Evolutionary conservation across 2,888 invertebrate species (phyloP).

Genomic region (Acleris holmiana): DNA sequence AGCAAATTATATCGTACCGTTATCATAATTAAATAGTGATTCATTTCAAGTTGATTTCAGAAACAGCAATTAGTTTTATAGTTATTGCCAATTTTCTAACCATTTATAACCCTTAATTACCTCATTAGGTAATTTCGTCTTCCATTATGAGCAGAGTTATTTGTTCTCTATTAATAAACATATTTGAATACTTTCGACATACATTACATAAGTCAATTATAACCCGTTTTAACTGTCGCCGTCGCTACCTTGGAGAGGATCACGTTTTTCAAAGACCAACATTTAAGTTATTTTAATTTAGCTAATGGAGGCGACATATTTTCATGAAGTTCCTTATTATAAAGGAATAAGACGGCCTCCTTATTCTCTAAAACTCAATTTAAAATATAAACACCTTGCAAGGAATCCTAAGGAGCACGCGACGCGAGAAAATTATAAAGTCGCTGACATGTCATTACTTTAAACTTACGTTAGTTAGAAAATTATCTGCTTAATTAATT

Average conservation of each 20-base stretch:
- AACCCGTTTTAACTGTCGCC: neutral
- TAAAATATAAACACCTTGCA: too few species aligned
- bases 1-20: conserved; percentile 24
- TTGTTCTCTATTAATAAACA: conserved; percentile 25
- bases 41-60: conserved; percentile 6
- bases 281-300: neutral
- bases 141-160: conserved; percentile 19
- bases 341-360: too few species aligned
- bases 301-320: too few species aligned
- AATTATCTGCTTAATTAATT: neutral
- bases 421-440: too few species aligned
- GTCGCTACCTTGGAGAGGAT: neutral
- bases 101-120: conserved; percentile 35
- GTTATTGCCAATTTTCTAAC: conserved; percentile 33
- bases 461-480: neutral
- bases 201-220: conserved; percentile 4
- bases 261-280: neutral
- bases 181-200: conserved; percentile 16
- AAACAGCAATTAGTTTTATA: conserved; percentile 28
- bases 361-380: too few species aligned
- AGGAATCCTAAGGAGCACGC: too few species aligned
- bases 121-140: conserved; percentile 25
- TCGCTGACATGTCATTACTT: too few species aligned
- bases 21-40: conserved; percentile 18
- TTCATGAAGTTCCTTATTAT: too few species aligned